These are phyloP conservation scores for Chaitophorus viminalis DNA, from an alignment of 2,888 invertebrate genomes.

Conservation along the genomic window DNA sequence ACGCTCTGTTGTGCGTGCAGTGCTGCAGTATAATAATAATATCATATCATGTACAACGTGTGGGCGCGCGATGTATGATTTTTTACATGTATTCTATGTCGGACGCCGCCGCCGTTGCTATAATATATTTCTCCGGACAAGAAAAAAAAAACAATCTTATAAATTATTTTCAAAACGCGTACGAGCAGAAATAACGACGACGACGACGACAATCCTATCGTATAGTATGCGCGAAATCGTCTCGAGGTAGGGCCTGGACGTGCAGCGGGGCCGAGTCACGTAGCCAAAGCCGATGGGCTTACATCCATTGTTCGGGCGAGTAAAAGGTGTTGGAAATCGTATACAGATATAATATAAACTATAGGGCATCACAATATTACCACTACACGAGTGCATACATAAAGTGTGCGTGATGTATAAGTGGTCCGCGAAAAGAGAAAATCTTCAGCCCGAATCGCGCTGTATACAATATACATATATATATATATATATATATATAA, in stretches of 20 bases:
- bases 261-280: conserved; percentile 47
- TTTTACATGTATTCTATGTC: neutral
- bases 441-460: neutral
- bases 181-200: no score
- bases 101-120: neutral
- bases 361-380: neutral
- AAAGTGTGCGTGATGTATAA: no score
- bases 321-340: conserved; percentile 56
- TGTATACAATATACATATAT: neutral
- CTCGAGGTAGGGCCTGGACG: conserved; percentile 25
- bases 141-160: neutral
- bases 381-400: no score
- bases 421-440: conserved; percentile 52
- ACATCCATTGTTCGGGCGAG: conserved; percentile 29
- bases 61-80: neutral
- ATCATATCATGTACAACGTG: neutral
- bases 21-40: no score
- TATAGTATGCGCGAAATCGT: neutral
- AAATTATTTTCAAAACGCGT: no score
- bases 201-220: no score
- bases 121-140: neutral
- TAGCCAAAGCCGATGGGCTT: neutral
- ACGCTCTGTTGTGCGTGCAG: no score
- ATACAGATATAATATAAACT: neutral
- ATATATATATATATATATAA: neutral